phyloP scores from a whole-genome alignment of 2,797 vertebrate genomes.

The Leuciscus waleckii region DNA sequence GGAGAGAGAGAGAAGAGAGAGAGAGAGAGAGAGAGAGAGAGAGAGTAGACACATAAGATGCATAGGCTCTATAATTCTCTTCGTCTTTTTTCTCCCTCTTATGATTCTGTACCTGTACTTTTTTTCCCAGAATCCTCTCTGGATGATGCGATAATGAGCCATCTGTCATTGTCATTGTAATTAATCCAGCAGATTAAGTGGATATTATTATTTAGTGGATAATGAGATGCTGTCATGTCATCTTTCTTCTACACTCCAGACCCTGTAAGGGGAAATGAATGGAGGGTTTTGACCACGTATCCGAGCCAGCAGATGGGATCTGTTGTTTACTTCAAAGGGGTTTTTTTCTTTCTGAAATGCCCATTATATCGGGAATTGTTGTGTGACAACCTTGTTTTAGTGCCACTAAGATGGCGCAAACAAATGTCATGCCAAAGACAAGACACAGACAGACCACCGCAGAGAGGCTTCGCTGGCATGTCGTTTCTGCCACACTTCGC shows the following conservation, averaged over 20 bases:
- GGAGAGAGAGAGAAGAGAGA: too few species aligned
- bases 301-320: slow-evolving; percentile 21
- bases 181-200: slow-evolving; percentile 68
- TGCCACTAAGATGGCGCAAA: slow-evolving; percentile 7
- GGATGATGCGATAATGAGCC: slow-evolving; percentile 77
- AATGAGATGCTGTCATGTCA: slow-evolving; percentile 76
- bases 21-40: too few species aligned
- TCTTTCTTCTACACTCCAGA: slow-evolving; percentile 40
- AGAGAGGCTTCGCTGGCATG: slow-evolving; percentile 16
- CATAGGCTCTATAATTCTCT: too few species aligned
- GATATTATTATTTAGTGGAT: slow-evolving; percentile 75
- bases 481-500: slow-evolving; percentile 12
- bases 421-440: slow-evolving; percentile 41
- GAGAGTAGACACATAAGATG: too few species aligned
- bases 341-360: slow-evolving; percentile 15
- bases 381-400: slow-evolving; percentile 42
- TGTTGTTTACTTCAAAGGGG: slow-evolving; percentile 37
- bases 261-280: slow-evolving; percentile 36
- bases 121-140: slow-evolving; percentile 43
- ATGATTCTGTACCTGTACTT: slow-evolving; percentile 51
- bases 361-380: slow-evolving; percentile 30
- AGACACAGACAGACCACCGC: neutral
- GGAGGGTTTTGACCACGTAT: slow-evolving; percentile 38
- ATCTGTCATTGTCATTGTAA: slow-evolving; percentile 84
- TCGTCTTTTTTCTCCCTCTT: too few species aligned